These are phyloP conservation scores for Heptranchias perlo DNA, from an alignment of 2,113 vertebrate species.

Conservation along the genomic window DNA sequence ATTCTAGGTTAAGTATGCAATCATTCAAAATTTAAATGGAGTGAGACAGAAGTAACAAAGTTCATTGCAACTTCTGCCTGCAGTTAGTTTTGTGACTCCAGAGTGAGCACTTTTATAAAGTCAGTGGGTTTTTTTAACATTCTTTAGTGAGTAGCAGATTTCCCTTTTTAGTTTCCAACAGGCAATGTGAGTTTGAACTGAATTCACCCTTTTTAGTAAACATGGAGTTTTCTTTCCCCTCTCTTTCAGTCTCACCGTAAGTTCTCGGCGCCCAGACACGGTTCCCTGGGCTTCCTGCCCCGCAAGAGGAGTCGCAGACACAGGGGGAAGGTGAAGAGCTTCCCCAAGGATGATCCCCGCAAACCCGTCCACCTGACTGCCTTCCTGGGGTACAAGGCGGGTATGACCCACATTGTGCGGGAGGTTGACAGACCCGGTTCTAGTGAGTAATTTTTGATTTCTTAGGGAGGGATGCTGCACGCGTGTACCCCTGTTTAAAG, in stretches of 20 bases:
- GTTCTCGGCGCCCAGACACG: constrained; percentile 92
- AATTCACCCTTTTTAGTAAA: neutral
- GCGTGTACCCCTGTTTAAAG: too few relatives aligned
- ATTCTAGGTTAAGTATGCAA: neutral
- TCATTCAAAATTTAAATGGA: neutral
- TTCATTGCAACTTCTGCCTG: neutral
- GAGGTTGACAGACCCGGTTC: constrained; percentile 94
- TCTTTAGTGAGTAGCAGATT: neutral
- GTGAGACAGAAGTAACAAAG: neutral
- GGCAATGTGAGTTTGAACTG: neutral
- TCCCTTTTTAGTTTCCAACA: neutral
- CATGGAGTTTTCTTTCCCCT: neutral
- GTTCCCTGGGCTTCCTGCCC: constrained; percentile 91
- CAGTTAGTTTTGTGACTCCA: neutral
- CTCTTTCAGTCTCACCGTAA: constrained; percentile 84
- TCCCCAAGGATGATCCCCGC: constrained; percentile 86
- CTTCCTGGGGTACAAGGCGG: constrained; percentile 94
- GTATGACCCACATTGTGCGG: constrained; percentile 96
- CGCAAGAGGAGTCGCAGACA: constrained; percentile 88
- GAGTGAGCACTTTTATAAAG: neutral
- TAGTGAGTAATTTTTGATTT: constrained; percentile 63
- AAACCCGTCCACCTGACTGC: constrained; percentile 93
- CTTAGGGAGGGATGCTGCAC: neutral
- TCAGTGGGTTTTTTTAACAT: too few relatives aligned
- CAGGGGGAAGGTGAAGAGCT: constrained; percentile 95